Conservation (phyloP, 2,113 vertebrate species). For the Upupa epops region DNA sequence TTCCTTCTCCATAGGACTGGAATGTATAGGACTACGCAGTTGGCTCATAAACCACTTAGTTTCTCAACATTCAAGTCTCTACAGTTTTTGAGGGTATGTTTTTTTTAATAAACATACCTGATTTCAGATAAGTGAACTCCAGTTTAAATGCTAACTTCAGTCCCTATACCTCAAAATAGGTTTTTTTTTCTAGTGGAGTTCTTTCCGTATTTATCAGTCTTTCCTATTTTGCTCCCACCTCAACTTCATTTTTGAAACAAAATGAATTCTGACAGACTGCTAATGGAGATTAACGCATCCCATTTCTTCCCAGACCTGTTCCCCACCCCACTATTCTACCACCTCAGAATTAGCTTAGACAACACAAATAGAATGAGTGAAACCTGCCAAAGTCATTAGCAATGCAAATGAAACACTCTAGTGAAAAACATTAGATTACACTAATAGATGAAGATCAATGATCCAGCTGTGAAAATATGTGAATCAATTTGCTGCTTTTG, state of each 20-base stretch:
- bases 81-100: background rate
- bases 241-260: background rate
- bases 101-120: background rate
- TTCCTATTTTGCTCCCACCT: fast-evolving
- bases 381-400: background rate
- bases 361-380: background rate
- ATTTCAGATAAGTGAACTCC: background rate
- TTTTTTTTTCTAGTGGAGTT: background rate
- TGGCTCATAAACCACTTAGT: background rate
- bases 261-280: background rate
- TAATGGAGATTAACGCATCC: fast-evolving
- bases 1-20: background rate
- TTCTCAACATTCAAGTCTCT: background rate
- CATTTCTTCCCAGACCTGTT: background rate
- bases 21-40: background rate
- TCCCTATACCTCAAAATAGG: background rate
- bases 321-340: fast-evolving
- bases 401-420: background rate
- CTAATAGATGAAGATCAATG: background rate
- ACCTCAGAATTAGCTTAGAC: background rate
- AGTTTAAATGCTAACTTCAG: background rate
- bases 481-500: background rate
- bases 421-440: background rate
- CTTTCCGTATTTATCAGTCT: background rate
- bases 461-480: background rate